Evolutionary conservation across 2,113 vertebrate species (phyloP).

Genomic region (Sialia sialis): DNA sequence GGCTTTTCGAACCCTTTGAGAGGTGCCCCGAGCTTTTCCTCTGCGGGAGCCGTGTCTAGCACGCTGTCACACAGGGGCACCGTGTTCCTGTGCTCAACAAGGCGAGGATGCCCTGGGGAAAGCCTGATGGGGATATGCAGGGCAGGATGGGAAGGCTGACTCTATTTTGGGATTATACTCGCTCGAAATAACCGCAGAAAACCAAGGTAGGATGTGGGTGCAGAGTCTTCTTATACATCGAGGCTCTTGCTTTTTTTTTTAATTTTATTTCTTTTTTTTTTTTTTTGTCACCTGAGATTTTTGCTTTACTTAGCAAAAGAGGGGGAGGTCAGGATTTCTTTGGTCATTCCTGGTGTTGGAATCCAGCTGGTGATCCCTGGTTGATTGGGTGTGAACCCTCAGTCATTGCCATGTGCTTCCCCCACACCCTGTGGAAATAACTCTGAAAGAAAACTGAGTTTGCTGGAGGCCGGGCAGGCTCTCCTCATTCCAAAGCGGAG

Average conservation of each 20-base stretch:
- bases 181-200: not conserved
- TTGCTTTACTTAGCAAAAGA: not conserved
- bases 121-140: not conserved
- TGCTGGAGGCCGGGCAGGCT: too few relatives aligned
- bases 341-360: not conserved
- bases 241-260: not conserved
- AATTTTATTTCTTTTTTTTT: too few relatives aligned
- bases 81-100: not conserved
- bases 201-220: not conserved
- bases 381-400: not conserved
- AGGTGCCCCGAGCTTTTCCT: not conserved
- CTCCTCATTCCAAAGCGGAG: not conserved
- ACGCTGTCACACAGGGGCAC: rapidly evolving
- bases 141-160: not conserved
- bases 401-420: not conserved
- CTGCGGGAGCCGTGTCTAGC: rapidly evolving
- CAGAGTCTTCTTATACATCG: not conserved
- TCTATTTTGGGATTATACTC: not conserved
- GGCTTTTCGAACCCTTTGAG: not conserved
- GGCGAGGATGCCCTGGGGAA: not conserved
- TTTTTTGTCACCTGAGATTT: not conserved
- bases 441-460: not conserved
- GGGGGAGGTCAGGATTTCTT: not conserved
- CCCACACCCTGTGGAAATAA: not conserved
- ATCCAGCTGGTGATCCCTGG: not conserved